A percentile compares a stretch with the other conserved stretches of the same genome.
phyloP scores from a whole-genome alignment of 2,797 vertebrate genomes.

The Syndactyla subalaris region DNA sequence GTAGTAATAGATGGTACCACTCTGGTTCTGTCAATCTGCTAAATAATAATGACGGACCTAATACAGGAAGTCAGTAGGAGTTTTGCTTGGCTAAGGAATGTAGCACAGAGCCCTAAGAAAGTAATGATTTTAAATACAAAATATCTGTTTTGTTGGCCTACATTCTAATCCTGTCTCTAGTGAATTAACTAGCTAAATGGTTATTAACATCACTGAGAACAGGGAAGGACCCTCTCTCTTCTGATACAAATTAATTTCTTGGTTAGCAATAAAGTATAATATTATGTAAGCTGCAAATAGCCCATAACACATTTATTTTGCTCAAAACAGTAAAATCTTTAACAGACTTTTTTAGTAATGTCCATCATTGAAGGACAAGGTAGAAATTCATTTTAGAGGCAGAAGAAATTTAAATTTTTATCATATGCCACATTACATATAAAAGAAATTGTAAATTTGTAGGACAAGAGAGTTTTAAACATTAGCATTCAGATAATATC shows the following conservation, averaged over 20 bases:
- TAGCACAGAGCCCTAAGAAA: neutral
- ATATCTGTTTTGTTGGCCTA: slow-evolving; percentile 7
- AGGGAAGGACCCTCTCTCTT: neutral
- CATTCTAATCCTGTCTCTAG: neutral
- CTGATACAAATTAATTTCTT: neutral
- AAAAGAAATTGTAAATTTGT: neutral
- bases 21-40: slow-evolving; percentile 44
- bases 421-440: neutral
- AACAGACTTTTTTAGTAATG: neutral
- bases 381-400: neutral
- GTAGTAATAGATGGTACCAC: slow-evolving; percentile 56
- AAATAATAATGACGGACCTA: slow-evolving; percentile 46
- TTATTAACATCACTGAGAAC: neutral
- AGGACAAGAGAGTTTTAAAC: neutral
- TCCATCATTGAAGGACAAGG: neutral
- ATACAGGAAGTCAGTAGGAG: slow-evolving; percentile 53
- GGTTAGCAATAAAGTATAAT: neutral
- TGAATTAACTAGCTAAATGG: neutral
- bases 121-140: slow-evolving; percentile 12
- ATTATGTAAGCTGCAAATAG: neutral
- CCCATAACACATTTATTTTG: neutral
- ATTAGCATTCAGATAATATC: neutral
- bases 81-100: slow-evolving; percentile 35
- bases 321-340: neutral
- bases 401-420: neutral